Evolutionary conservation across 2,113 vertebrate species (phyloP).

Genomic region (Laticauda laticaudata): DNA sequence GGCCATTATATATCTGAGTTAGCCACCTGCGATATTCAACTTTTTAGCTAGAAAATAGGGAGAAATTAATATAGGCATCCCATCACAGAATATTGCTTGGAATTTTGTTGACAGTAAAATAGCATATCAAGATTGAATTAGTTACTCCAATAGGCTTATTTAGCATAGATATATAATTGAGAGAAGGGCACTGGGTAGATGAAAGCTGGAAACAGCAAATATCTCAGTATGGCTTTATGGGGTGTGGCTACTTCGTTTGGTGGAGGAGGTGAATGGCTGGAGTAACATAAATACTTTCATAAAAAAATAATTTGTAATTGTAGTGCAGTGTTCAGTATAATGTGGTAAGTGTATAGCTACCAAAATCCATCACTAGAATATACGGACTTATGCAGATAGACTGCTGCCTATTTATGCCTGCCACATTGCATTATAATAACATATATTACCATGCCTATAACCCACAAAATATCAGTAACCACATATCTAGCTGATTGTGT

Average conservation of each 20-base stretch:
- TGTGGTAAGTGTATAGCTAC: not conserved
- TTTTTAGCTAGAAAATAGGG: constrained; percentile 4
- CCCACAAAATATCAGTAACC: not conserved
- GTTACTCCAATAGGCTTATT: constrained; percentile 28
- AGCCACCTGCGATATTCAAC: not conserved
- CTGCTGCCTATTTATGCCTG: not conserved
- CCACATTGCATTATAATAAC: not conserved
- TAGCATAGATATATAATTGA: constrained; percentile 31
- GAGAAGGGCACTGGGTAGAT: constrained; percentile 4
- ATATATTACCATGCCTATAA: not conserved
- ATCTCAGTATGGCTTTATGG: not conserved
- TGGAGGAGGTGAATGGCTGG: not conserved
- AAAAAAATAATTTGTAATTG: constrained; percentile 16
- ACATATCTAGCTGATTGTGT: not conserved
- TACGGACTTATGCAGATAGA: not conserved
- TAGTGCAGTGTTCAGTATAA: constrained; percentile 14
- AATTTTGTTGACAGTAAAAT: constrained; percentile 8
- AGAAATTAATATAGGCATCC: not conserved
- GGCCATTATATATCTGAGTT: constrained; percentile 12
- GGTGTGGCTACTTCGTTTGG: constrained; percentile 2
- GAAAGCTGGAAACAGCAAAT: not conserved
- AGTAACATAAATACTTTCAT: constrained; percentile 6
- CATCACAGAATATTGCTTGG: not conserved
- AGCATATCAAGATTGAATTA: constrained; percentile 15
- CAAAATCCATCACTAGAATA: not conserved